A percentile compares a stretch with the other conserved stretches of the same genome.
These are phyloP conservation scores for Callorhinus ursinus DNA, from an alignment of 2,113 vertebrate genomes.

Conservation along the genomic window DNA sequence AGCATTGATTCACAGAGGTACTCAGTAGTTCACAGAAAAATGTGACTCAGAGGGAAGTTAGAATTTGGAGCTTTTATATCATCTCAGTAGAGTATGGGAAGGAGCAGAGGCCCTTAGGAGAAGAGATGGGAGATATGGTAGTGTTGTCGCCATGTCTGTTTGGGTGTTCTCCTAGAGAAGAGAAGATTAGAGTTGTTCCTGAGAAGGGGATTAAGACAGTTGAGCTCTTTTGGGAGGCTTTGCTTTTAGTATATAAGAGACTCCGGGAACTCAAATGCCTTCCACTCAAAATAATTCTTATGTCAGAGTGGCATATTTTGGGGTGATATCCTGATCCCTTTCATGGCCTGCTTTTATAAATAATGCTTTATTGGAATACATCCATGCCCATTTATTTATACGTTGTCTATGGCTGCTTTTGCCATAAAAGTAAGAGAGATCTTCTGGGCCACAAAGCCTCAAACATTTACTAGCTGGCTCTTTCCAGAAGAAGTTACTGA, in stretches of 20 bases:
- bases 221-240: background rate
- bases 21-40: slow-evolving; percentile 17
- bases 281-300: background rate
- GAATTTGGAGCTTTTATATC: background rate
- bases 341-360: slow-evolving; percentile 40
- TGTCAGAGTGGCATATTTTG: background rate
- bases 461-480: background rate
- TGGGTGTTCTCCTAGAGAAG: background rate
- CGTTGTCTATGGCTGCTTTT: background rate
- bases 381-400: background rate
- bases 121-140: background rate
- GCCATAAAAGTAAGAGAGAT: background rate
- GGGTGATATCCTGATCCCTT: background rate
- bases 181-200: background rate
- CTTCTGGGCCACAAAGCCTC: background rate
- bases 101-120: background rate
- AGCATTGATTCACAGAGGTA: background rate
- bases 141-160: background rate
- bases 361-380: slow-evolving; percentile 52
- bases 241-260: background rate
- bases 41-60: background rate
- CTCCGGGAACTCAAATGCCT: background rate
- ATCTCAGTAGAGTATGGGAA: background rate
- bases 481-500: background rate
- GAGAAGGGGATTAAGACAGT: background rate